These are phyloP conservation scores for Sesia apiformis DNA, from an alignment of 2,888 invertebrate genomes.

Conservation along the genomic window DNA sequence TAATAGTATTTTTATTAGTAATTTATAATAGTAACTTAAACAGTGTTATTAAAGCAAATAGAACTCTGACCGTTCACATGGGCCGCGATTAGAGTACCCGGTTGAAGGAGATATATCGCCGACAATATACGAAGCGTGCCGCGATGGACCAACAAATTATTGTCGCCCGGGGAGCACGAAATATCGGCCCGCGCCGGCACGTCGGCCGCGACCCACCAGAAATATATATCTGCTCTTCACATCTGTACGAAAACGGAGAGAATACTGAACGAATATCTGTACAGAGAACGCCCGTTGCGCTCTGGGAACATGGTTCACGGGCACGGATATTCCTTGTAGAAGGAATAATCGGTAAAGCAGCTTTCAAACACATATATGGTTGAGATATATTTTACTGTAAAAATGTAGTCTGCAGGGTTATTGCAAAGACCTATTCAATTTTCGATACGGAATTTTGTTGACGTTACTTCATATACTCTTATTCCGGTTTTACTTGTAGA, in stretches of 20 bases:
- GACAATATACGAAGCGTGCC: conserved; percentile 44
- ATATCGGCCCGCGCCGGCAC: conserved; percentile 46
- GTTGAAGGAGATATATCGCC: conserved; percentile 52
- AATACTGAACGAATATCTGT: conserved; percentile 14
- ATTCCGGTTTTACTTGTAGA: too few species aligned
- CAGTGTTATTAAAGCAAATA: not conserved
- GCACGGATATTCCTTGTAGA: not conserved
- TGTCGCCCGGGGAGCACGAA: conserved; percentile 61
- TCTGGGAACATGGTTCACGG: not conserved
- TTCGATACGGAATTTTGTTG: too few species aligned
- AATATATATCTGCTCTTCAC: conserved; percentile 38
- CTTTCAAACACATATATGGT: too few species aligned
- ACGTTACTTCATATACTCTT: too few species aligned
- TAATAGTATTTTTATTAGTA: too few species aligned
- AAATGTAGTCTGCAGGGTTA: too few species aligned
- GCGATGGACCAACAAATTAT: conserved; percentile 67
- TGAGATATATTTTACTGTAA: too few species aligned
- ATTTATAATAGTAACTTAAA: too few species aligned
- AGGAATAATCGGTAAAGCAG: not conserved
- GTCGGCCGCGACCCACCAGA: conserved; percentile 39
- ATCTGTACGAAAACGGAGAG: conserved; percentile 23
- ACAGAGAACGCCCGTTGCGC: conserved; percentile 5
- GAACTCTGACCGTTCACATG: conserved; percentile 31
- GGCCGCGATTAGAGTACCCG: conserved; percentile 41
- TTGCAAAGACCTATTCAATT: too few species aligned